Conservation (phyloP, 23 tunicate species). For the Diplosoma virens region DNA sequence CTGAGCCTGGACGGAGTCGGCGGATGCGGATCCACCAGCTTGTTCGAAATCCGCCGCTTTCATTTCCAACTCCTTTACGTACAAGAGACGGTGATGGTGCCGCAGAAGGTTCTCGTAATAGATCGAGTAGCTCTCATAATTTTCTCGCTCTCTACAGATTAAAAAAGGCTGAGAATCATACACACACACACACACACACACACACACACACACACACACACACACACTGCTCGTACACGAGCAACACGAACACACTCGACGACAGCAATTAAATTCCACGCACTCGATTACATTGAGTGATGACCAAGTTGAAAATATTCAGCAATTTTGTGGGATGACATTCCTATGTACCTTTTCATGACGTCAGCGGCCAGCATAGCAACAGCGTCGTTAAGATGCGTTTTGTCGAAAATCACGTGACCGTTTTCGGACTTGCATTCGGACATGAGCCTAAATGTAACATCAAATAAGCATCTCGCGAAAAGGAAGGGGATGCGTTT, state of each 20-base stretch:
- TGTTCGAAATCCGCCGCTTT: constrained; percentile 27
- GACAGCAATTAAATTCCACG: too few relatives aligned
- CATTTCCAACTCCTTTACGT: constrained; percentile 69
- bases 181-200: too few relatives aligned
- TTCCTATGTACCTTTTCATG: constrained; percentile 8
- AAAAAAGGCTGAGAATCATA: too few relatives aligned
- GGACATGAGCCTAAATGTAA: constrained; percentile 1
- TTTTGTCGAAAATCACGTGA: not conserved
- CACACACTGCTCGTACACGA: too few relatives aligned
- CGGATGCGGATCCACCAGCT: not conserved
- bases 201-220: too few relatives aligned
- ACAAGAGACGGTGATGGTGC: constrained; percentile 86
- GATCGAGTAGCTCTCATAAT: constrained; percentile 67
- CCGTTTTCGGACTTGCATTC: constrained; percentile 5
- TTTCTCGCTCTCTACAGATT: constrained; percentile 66
- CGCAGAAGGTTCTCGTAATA: constrained; percentile 79
- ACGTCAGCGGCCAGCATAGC: constrained; percentile 6
- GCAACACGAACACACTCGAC: too few relatives aligned
- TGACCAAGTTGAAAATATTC: too few relatives aligned
- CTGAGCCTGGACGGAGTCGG: constrained; percentile 41
- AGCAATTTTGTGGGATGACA: too few relatives aligned
- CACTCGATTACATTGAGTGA: too few relatives aligned
- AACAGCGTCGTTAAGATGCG: constrained; percentile 1
- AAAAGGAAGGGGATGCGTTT: too few relatives aligned
- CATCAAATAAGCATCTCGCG: too few relatives aligned